phyloP scores from a whole-genome alignment of 2,797 vertebrate species.

The Myotis daubentonii region DNA sequence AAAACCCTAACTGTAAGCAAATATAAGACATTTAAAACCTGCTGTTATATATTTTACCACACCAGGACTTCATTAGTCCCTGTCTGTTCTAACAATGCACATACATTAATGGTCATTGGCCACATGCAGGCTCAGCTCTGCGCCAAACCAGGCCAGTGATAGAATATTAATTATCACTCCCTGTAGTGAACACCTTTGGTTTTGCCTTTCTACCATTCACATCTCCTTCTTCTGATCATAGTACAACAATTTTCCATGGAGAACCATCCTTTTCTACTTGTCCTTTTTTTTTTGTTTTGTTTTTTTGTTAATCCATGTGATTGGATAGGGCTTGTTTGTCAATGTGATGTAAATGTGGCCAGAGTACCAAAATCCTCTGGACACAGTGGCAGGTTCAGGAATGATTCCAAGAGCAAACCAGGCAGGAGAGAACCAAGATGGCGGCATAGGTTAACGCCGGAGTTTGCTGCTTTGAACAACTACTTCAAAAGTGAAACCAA shows the following conservation, averaged over 20 bases:
- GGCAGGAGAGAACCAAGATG: no score
- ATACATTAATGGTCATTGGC: not conserved
- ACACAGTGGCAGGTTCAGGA: not conserved
- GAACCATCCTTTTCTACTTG: not conserved
- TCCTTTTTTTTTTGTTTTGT: not conserved
- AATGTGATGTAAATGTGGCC: not conserved
- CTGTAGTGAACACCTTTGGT: not conserved
- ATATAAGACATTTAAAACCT: not conserved
- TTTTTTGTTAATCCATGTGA: not conserved
- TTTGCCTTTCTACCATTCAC: not conserved
- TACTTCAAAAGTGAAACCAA: no score
- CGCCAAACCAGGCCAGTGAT: not conserved
- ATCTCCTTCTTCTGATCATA: not conserved
- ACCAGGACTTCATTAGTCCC: not conserved
- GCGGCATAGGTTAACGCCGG: no score
- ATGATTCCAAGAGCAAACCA: conserved; percentile 20
- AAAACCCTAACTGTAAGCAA: not conserved
- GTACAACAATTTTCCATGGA: not conserved
- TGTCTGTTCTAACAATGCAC: not conserved
- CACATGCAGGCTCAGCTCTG: not conserved
- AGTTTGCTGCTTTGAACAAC: no score
- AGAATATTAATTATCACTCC: not conserved
- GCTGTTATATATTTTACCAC: not conserved
- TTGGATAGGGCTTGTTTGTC: not conserved
- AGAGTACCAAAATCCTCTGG: not conserved